phyloP scores from a whole-genome alignment of 2,113 vertebrate species.

The Callithrix jacchus region DNA sequence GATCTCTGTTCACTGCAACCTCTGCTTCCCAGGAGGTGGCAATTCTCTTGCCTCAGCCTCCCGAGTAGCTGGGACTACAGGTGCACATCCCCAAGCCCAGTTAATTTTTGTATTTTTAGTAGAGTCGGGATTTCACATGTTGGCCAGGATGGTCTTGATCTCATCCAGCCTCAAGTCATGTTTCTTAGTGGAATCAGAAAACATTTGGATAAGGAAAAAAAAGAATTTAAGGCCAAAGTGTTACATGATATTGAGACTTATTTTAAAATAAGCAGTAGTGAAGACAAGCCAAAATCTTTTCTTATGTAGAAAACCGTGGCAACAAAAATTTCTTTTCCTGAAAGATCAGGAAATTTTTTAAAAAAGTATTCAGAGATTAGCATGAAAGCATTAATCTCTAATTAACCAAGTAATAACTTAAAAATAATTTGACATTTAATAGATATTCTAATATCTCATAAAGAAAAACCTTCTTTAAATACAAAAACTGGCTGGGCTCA shows the following conservation, averaged over 20 bases:
- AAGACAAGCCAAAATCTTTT: not conserved
- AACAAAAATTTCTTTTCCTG: not conserved
- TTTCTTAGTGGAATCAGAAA: not conserved
- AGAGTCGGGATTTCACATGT: too few species aligned
- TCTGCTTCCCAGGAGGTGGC: too few species aligned
- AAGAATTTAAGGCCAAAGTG: not conserved
- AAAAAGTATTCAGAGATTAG: not conserved
- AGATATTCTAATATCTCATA: not conserved
- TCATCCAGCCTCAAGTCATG: too few species aligned
- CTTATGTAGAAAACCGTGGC: not conserved
- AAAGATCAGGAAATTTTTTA: not conserved
- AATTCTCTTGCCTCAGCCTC: too few species aligned
- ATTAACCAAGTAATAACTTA: not conserved
- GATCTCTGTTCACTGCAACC: too few species aligned
- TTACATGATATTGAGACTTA: not conserved
- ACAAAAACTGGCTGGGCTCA: not conserved
- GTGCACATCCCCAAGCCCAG: too few species aligned
- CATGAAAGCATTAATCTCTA: not conserved
- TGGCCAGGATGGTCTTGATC: too few species aligned
- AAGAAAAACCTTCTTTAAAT: not conserved
- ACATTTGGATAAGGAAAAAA: not conserved
- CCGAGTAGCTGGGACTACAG: too few species aligned
- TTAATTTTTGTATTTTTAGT: too few species aligned
- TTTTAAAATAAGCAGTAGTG: not conserved
- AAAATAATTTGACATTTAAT: not conserved